Conservation (phyloP, 2,888 invertebrate species). For the Noctua janthe region DNA sequence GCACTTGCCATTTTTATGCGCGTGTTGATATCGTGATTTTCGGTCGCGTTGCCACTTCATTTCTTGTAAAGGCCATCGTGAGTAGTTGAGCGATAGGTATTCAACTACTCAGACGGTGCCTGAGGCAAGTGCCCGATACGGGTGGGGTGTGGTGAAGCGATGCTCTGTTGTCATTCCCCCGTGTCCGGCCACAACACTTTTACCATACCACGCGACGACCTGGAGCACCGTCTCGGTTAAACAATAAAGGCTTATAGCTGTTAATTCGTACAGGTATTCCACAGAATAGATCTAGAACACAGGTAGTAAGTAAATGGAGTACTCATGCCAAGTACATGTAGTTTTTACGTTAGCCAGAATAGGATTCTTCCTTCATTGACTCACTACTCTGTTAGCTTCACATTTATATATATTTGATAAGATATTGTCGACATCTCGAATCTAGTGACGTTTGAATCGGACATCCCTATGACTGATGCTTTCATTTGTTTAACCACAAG, state of each 20-base stretch:
- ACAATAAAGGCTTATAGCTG: neutral
- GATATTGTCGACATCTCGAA: slow-evolving; percentile 23
- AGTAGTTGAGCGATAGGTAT: neutral
- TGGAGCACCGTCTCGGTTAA: neutral
- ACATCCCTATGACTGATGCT: neutral
- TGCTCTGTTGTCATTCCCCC: neutral
- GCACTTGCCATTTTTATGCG: neutral
- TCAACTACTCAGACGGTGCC: neutral
- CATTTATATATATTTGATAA: slow-evolving; percentile 8
- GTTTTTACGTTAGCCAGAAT: no score
- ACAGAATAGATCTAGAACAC: neutral
- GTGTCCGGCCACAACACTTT: neutral
- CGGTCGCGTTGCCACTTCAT: neutral
- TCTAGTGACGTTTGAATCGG: slow-evolving; percentile 1
- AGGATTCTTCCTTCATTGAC: slow-evolving; percentile 9
- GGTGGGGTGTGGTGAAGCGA: neutral
- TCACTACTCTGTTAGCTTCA: slow-evolving; percentile 9
- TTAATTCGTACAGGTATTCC: neutral
- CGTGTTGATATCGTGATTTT: neutral
- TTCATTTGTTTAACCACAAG: slow-evolving; percentile 46
- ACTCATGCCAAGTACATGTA: neutral
- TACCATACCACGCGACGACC: neutral
- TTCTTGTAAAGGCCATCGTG: neutral
- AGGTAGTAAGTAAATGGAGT: neutral
- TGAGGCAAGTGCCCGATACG: neutral